Conservation (phyloP, 2,888 invertebrate genomes). For the Drosophila monieri region DNA sequence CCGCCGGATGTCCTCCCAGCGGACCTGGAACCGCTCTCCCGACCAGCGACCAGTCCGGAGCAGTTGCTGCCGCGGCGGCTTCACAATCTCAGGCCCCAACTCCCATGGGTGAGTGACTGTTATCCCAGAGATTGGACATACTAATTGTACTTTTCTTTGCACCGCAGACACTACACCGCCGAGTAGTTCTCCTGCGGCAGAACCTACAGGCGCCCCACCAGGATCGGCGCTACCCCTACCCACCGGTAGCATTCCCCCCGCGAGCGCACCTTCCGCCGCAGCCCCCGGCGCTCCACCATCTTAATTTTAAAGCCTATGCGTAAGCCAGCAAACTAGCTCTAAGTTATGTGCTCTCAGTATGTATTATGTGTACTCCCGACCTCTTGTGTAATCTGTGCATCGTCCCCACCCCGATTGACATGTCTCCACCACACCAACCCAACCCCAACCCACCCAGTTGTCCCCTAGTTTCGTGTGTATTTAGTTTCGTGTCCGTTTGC, state of each 20-base stretch:
- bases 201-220: slow-evolving; percentile 45
- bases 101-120: slow-evolving; percentile 59
- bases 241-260: slow-evolving; percentile 65
- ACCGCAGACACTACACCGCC: slow-evolving; percentile 65
- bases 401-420: slow-evolving; percentile 19
- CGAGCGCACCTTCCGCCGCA: slow-evolving; percentile 29
- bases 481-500: slow-evolving; percentile 20
- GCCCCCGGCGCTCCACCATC: slow-evolving; percentile 54
- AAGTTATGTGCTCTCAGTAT: slow-evolving; percentile 72
- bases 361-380: slow-evolving; percentile 61
- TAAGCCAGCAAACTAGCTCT: slow-evolving; percentile 59
- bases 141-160: no score
- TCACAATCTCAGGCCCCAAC: slow-evolving; percentile 57
- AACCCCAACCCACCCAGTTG: neutral
- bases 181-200: slow-evolving; percentile 51
- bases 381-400: slow-evolving; percentile 16
- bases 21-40: slow-evolving; percentile 16
- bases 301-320: slow-evolving; percentile 48
- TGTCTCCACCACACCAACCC: slow-evolving; percentile 2
- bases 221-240: slow-evolving; percentile 40
- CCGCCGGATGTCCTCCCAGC: slow-evolving; percentile 35
- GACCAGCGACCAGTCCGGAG: slow-evolving; percentile 17
- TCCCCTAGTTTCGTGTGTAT: slow-evolving; percentile 11
- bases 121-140: neutral
- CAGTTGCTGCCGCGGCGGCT: slow-evolving; percentile 37